These are phyloP conservation scores for Erpornis zantholeuca DNA, from an alignment of 2,113 vertebrate genomes.

Conservation along the genomic window DNA sequence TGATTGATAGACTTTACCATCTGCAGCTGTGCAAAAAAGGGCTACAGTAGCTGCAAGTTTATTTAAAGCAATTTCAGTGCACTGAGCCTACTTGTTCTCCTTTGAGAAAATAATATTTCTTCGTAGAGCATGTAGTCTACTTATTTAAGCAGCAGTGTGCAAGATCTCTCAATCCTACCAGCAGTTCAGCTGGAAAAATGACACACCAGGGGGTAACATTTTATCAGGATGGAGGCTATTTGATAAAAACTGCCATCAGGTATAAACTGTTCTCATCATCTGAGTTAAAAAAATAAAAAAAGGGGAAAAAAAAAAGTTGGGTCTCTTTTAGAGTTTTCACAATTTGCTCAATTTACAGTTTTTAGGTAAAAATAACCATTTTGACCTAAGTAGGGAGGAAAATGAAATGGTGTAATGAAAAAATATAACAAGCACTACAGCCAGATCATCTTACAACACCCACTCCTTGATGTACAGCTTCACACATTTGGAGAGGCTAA, in stretches of 20 bases:
- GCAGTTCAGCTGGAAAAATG: slow-evolving; percentile 64
- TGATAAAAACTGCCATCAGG: slow-evolving; percentile 65
- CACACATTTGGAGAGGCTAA: slow-evolving; percentile 8
- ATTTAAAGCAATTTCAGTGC: slow-evolving; percentile 70
- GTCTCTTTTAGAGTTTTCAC: background rate
- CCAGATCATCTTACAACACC: background rate
- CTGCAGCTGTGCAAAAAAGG: slow-evolving; percentile 55
- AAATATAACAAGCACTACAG: background rate
- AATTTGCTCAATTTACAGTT: background rate
- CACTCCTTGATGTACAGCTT: background rate
- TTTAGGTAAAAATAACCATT: background rate
- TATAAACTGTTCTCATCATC: slow-evolving; percentile 53
- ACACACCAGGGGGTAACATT: slow-evolving; percentile 67
- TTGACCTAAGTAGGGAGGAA: background rate
- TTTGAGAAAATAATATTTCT: slow-evolving; percentile 75
- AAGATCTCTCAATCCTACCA: slow-evolving; percentile 69
- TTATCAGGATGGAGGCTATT: slow-evolving; percentile 70
- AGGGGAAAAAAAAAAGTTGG: background rate
- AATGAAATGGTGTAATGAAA: background rate
- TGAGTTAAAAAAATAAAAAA: background rate
- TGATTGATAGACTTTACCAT: slow-evolving; percentile 73
- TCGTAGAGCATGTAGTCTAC: slow-evolving; percentile 67
- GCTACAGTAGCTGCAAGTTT: slow-evolving; percentile 69
- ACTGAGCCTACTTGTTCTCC: slow-evolving; percentile 69
- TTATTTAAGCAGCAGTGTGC: slow-evolving; percentile 72